Percentiles rank a stretch among this genome's conserved stretches.
phyloP scores from a whole-genome alignment of 2,113 vertebrate species.

The Aegithalos caudatus region DNA sequence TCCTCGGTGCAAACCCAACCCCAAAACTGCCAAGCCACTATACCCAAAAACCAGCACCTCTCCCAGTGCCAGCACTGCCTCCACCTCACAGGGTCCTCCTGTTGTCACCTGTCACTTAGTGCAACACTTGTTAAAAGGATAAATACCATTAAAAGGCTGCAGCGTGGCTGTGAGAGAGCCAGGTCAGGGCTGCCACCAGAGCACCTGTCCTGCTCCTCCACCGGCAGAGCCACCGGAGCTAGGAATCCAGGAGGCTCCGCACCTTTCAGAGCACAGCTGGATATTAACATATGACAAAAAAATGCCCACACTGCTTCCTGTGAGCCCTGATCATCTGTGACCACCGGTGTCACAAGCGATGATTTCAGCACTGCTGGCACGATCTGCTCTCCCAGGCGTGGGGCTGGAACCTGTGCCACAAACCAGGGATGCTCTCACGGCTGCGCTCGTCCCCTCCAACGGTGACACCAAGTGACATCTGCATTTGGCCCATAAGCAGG shows the following conservation, averaged over 20 bases:
- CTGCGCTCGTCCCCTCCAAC: slow-evolving; percentile 53
- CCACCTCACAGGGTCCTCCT: background rate
- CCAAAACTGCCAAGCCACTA: background rate
- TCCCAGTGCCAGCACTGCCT: background rate
- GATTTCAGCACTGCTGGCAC: background rate
- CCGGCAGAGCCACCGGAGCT: background rate
- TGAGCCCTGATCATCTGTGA: background rate
- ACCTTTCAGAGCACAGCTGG: background rate
- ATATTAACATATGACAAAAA: background rate
- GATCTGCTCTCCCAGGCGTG: background rate
- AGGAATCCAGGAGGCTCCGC: background rate
- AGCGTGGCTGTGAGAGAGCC: fast-evolving
- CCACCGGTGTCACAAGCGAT: slow-evolving; percentile 51
- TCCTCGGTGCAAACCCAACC: background rate
- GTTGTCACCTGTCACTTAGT: background rate
- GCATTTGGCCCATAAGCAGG: slow-evolving; percentile 79
- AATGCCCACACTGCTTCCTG: background rate
- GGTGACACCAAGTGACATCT: slow-evolving; percentile 79
- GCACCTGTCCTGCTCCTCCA: background rate
- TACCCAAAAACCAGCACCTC: background rate
- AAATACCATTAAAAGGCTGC: too few relatives aligned
- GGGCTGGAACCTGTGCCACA: background rate
- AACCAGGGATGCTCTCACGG: background rate
- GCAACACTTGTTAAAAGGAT: background rate
- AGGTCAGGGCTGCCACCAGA: background rate